phyloP scores from a whole-genome alignment of 1,140 invertebrate genomes.

The Drosophila suzukii region DNA sequence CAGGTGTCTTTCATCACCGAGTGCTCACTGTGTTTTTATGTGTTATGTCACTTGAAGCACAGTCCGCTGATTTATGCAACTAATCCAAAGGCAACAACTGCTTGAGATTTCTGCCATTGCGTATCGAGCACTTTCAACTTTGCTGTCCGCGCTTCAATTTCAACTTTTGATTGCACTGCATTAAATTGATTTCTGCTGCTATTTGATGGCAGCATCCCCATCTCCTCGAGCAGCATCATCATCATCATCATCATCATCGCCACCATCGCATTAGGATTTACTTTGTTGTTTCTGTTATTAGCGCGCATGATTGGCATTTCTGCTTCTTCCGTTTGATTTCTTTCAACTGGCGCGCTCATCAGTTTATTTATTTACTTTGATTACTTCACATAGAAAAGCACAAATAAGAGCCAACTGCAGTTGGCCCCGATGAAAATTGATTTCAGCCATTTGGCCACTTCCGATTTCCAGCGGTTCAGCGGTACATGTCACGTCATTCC shows the following conservation, averaged over 20 bases:
- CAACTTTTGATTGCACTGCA: slow-evolving; percentile 80
- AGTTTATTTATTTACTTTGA: slow-evolving; percentile 75
- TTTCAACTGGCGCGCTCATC: slow-evolving; percentile 47
- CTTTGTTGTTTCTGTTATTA: slow-evolving; percentile 65
- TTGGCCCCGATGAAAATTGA: slow-evolving; percentile 55
- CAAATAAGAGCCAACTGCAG: slow-evolving; percentile 15
- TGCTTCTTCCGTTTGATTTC: slow-evolving; percentile 38
- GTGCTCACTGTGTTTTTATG: slow-evolving; percentile 1
- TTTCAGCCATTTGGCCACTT: slow-evolving; percentile 62
- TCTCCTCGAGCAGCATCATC: slow-evolving; percentile 13
- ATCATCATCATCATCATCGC: slow-evolving; percentile 11
- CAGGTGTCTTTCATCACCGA: slow-evolving; percentile 4
- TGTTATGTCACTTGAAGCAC: slow-evolving; percentile 26
- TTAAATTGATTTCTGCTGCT: slow-evolving; percentile 75
- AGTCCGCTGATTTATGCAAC: slow-evolving; percentile 46
- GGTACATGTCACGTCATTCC: slow-evolving; percentile 5
- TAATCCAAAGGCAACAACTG: slow-evolving; percentile 30
- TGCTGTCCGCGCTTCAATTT: slow-evolving; percentile 62
- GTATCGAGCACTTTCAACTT: slow-evolving; percentile 52
- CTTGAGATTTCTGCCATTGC: slow-evolving; percentile 27
- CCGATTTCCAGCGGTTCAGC: slow-evolving; percentile 51
- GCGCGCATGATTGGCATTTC: slow-evolving; percentile 80
- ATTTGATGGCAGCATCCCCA: slow-evolving; percentile 4
- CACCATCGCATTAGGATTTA: slow-evolving; percentile 10
- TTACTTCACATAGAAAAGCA: slow-evolving; percentile 64